phyloP scores from a whole-genome alignment of 2,888 invertebrate species.

The Cerastoderma edule region DNA sequence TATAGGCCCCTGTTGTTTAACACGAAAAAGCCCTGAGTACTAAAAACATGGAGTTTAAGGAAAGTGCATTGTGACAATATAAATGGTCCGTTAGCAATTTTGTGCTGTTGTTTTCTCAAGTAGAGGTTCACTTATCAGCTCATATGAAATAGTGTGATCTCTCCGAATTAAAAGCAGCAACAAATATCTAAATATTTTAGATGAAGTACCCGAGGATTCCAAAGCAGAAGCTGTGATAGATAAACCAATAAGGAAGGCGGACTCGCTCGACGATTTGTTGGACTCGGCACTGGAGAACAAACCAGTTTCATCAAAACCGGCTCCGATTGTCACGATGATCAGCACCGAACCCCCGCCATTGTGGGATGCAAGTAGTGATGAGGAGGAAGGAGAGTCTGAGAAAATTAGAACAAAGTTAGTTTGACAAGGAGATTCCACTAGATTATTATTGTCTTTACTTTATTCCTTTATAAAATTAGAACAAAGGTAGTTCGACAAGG shows the following conservation, averaged over 20 bases:
- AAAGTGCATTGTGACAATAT: too few relatives aligned
- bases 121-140: too few relatives aligned
- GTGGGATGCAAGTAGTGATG: constrained; percentile 33
- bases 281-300: constrained; percentile 44
- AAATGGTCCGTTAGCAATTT: too few relatives aligned
- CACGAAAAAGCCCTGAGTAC: too few relatives aligned
- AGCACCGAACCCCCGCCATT: constrained; percentile 50
- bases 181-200: too few relatives aligned
- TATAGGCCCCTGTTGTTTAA: too few relatives aligned
- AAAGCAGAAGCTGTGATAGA: constrained; percentile 30
- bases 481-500: constrained; percentile 19
- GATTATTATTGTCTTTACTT: not conserved
- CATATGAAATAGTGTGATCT: too few relatives aligned
- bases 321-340: constrained; percentile 39
- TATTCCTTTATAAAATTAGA: constrained; percentile 27
- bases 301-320: not conserved
- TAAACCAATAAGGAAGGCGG: constrained; percentile 37
- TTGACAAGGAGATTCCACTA: not conserved
- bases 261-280: constrained; percentile 43
- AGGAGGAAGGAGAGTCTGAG: constrained; percentile 25
- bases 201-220: constrained; percentile 4
- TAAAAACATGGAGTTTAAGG: too few relatives aligned
- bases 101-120: too few relatives aligned
- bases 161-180: too few relatives aligned
- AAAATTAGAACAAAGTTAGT: constrained; percentile 40